Conservation (phyloP, 2,888 invertebrate species). For the Atethmia centrago region DNA sequence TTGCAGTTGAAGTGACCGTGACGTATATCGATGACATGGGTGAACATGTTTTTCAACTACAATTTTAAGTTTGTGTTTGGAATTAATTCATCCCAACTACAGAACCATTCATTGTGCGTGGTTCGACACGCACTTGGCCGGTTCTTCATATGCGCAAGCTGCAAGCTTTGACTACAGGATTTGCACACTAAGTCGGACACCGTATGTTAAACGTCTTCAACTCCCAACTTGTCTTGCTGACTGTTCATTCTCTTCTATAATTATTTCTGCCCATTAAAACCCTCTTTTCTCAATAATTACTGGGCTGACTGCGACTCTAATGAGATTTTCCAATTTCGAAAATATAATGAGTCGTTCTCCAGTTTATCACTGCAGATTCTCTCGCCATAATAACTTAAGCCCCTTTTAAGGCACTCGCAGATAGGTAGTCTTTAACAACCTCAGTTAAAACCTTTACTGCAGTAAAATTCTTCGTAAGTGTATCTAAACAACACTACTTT, state of each 20-base stretch:
- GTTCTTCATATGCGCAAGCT: too few relatives aligned
- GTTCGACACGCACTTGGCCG: too few relatives aligned
- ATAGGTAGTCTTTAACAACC: conserved; percentile 6
- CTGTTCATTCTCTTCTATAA: not conserved
- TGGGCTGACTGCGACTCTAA: not conserved
- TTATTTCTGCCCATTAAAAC: not conserved
- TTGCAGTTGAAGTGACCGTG: too few relatives aligned
- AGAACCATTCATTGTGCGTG: too few relatives aligned
- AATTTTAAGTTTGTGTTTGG: too few relatives aligned
- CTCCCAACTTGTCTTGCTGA: not conserved
- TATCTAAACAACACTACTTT: conserved; percentile 20
- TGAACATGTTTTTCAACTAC: too few relatives aligned
- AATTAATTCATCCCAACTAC: too few relatives aligned
- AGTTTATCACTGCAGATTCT: not conserved
- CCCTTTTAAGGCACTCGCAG: not conserved
- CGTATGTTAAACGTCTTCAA: not conserved
- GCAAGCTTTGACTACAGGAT: too few relatives aligned
- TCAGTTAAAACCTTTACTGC: conserved; percentile 13
- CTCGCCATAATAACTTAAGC: not conserved
- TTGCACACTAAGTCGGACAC: too few relatives aligned
- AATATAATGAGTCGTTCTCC: too few relatives aligned
- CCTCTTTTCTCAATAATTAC: not conserved
- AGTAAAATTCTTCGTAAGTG: conserved; percentile 24
- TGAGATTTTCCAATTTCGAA: not conserved
- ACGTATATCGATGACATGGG: too few relatives aligned